Conservation (phyloP, 1,140 invertebrate genomes). For the Aethina tumida region DNA sequence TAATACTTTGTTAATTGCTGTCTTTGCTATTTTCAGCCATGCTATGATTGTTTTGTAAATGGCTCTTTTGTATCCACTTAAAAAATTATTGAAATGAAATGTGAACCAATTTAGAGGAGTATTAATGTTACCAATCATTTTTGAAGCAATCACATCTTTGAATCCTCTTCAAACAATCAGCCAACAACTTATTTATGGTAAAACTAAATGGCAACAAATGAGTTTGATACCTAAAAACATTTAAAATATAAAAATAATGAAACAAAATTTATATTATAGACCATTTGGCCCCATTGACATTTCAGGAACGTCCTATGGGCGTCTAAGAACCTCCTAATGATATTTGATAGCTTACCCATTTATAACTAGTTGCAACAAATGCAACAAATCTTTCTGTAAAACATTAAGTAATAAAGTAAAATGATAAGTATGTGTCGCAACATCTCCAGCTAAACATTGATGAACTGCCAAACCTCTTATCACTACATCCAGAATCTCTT, state of each 20-base stretch:
- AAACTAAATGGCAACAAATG: constrained; percentile 19
- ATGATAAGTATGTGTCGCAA: constrained; percentile 10
- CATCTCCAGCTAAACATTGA: constrained; percentile 11
- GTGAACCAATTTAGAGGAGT: neutral
- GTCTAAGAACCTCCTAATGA: too few species aligned
- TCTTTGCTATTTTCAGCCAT: constrained; percentile 17
- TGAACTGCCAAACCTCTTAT: constrained; percentile 14
- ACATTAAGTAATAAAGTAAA: constrained; percentile 13
- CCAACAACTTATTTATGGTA: constrained; percentile 14
- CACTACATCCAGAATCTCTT: constrained; percentile 15
- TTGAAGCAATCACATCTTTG: constrained; percentile 18
- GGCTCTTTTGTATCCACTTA: constrained; percentile 15
- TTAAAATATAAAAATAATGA: constrained; percentile 5
- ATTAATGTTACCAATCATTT: constrained; percentile 17
- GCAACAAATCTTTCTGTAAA: constrained; percentile 13
- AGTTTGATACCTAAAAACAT: constrained; percentile 16
- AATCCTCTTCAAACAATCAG: constrained; percentile 12
- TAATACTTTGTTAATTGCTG: too few species aligned
- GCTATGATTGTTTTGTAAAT: constrained; percentile 10
- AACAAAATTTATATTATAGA: constrained; percentile 2
- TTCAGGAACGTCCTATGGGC: too few species aligned
- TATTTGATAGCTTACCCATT: constrained; percentile 22
- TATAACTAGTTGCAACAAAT: constrained; percentile 14
- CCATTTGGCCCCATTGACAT: too few species aligned
- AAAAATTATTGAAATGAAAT: constrained; percentile 10